Conservation (phyloP, 2,797 vertebrate genomes). For the Periophthalmus magnuspinnatus region DNA sequence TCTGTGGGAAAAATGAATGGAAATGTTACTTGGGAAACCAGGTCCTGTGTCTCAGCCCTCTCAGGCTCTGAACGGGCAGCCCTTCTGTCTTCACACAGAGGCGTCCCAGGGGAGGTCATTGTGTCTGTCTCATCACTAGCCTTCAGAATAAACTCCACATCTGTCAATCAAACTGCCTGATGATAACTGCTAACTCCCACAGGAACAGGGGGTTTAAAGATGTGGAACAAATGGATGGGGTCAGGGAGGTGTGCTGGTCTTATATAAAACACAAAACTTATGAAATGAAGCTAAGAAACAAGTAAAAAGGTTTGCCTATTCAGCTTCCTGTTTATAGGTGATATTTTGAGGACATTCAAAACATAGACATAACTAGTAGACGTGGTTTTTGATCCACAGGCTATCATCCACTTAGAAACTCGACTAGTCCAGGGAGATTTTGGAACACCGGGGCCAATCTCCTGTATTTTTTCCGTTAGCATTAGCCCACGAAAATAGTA, state of each 20-base stretch:
- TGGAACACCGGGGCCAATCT: too few species aligned
- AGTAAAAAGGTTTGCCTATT: neutral
- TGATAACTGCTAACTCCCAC: conserved; percentile 50
- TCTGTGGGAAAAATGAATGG: neutral
- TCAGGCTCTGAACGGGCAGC: conserved; percentile 40
- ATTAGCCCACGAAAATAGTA: too few species aligned
- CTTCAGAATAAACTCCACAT: conserved; percentile 43
- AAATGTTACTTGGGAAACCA: neutral
- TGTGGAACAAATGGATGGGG: neutral
- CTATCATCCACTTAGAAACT: too few species aligned
- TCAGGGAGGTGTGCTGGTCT: neutral
- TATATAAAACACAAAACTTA: conserved; percentile 7
- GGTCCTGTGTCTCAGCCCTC: conserved; percentile 15
- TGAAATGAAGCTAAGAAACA: neutral
- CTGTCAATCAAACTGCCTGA: conserved; percentile 55
- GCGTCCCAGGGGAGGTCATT: conserved; percentile 33
- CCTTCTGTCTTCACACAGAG: conserved; percentile 30
- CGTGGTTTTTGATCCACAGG: too few species aligned
- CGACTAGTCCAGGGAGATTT: too few species aligned
- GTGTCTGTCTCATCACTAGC: conserved; percentile 53
- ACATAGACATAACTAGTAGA: too few species aligned
- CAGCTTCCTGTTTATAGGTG: neutral
- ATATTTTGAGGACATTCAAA: neutral
- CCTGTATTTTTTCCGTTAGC: too few species aligned
- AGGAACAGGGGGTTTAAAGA: conserved; percentile 34